Conservation (phyloP, 2,888 invertebrate genomes). For the Petrophora chlorosata region DNA sequence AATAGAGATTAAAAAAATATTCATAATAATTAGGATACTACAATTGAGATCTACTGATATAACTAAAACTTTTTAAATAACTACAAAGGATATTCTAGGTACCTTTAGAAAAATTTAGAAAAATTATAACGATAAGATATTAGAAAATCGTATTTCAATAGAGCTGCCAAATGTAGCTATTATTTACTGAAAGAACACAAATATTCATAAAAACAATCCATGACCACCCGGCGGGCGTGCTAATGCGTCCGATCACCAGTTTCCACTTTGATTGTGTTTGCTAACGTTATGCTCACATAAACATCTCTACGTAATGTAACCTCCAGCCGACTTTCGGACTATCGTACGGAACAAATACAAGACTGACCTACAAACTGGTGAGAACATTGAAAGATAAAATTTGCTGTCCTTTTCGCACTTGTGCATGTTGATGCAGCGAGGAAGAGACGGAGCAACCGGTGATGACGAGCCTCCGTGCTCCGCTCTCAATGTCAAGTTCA, state of each 20-base stretch:
- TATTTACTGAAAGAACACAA: neutral
- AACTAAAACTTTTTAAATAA: no score
- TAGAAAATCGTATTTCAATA: neutral
- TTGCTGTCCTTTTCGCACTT: slow-evolving; percentile 66
- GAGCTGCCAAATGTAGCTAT: neutral
- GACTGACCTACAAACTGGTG: slow-evolving; percentile 82
- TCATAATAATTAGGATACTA: no score
- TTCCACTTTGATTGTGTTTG: slow-evolving; percentile 49
- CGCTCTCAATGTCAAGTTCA: slow-evolving; percentile 82
- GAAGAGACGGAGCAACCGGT: slow-evolving; percentile 69
- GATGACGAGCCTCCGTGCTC: slow-evolving; percentile 80
- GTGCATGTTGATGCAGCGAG: slow-evolving; percentile 49
- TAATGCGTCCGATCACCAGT: slow-evolving; percentile 42
- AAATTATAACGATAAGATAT: neutral
- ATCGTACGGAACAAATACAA: slow-evolving; percentile 81
- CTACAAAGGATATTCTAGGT: no score
- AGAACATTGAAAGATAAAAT: slow-evolving; percentile 70
- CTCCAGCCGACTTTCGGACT: slow-evolving; percentile 83
- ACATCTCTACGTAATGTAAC: slow-evolving; percentile 73
- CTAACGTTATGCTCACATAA: slow-evolving; percentile 60
- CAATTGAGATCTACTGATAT: no score
- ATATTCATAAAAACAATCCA: slow-evolving; percentile 6
- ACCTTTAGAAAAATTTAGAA: no score
- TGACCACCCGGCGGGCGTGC: slow-evolving; percentile 25
- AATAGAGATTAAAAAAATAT: no score